Base-by-base conservation (phyloP, 2,888 invertebrate species). In the Ennomos erosarius region DNA sequence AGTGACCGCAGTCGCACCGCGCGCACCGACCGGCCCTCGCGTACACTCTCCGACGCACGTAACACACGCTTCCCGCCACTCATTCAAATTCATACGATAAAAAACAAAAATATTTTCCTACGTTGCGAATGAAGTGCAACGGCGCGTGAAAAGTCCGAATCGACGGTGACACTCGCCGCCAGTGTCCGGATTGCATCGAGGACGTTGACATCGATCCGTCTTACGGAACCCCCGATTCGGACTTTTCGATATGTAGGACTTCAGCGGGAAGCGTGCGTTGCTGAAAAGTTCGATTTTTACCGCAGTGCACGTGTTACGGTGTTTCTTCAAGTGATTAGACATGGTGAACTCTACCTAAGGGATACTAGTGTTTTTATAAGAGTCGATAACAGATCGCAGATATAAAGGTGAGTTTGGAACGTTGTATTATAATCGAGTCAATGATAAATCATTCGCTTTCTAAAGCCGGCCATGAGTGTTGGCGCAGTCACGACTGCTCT, bases 391-490 rank as follows among this genome's bases (percentile, higher is more conserved):
- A 74, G 69, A 74, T 76, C 70, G 72, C 75, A 70, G 75, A 73
- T 75, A 73, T 74, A 74, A 86, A 88, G 90, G 88, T 88, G 74
- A 85, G 85, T 78, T 76, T 73, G 66, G 70, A 73, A 74, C 74
- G 75, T 76, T 75, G 74, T 71, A 68, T 77, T 78, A 77, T 74
- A 73, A 70, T 71, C 80, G 75, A 82, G 77, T 79, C 84, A 86
- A 86, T 86, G 81, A 82, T 83, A 84, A 84, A 81, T 82, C 72
- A 79, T 82, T 82, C 85, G 89, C 91, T 91, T 90, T 90, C 90
- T 90, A 90, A 87, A 88, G 83, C 74, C 85, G 90, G 79, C 90
- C 90, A 86, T 90, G 90, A 90, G 88, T 90, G 87, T 84, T 83
- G 80, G 80, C 74, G 76, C 77, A 78, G 85, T 85, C 85, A 87